Evolutionary conservation across 1,140 invertebrate species (phyloP), one percentile per base, ranked within the genome.

Genomic region (Olivierus martensii): DNA sequence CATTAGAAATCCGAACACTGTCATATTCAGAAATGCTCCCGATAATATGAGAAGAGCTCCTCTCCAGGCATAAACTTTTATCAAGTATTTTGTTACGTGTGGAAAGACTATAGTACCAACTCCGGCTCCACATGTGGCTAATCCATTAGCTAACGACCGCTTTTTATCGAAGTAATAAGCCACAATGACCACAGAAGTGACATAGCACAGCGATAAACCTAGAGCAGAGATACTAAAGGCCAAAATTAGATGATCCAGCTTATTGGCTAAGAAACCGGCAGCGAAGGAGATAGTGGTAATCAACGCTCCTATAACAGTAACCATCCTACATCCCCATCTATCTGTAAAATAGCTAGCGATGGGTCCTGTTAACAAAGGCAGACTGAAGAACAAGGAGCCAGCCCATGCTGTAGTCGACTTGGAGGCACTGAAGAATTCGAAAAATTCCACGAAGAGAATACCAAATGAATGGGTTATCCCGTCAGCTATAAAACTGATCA

Each of bases 401-500:
- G 93, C 82, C 38, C 85, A 77, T 0, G 89, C 77, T 11, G 85
- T 84, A 60, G 80, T 72, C 0, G 83, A 76, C 58, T 78, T 77
- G 6, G 75, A 76, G 59, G 74, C 73, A 12, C 73, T 60, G 61
- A 83, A 82, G 28, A 74, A 66, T 0, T 68, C 62, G 7, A 71
- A 59, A 51, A 83, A 76, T 10, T 77, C 66, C 1, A 68, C 63
- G 19, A 84, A 71, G 49, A 93, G 78, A 38, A 81, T 71, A 17
- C 85, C 84, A 61, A 87, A 89, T 21, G 87, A 89, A 71, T 93
- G 95, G 44, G 94, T 89, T 52, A 96, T 90, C 18, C 94, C 94
- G 66, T 98, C 94, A 14, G 97, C 89, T 28, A 98, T 74, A 12
- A 93, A 70, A 68, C 95, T 95, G 71, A 87, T 91, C 69, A 91